Evolutionary conservation across 1,140 invertebrate species (phyloP).

Genomic region (Chironomus tepperi): DNA sequence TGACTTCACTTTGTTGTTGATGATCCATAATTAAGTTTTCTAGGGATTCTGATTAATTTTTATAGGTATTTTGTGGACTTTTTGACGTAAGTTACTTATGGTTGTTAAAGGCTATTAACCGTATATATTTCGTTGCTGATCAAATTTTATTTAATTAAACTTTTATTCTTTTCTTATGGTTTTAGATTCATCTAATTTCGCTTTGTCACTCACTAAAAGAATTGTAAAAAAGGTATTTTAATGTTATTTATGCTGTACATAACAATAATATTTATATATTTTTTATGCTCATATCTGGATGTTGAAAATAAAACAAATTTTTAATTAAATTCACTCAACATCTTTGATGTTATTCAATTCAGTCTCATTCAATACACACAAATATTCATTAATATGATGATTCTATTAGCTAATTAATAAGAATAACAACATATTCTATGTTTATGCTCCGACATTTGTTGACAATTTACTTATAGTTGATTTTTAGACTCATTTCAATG

Average conservation of each 20-base stretch:
- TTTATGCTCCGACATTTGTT: background rate
- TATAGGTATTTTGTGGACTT: background rate
- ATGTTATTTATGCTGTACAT: no score
- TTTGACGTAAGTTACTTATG: background rate
- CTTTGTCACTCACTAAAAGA: background rate
- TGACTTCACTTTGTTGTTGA: background rate
- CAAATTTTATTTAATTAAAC: background rate
- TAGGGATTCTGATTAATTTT: background rate
- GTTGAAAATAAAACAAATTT: background rate
- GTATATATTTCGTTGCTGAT: background rate
- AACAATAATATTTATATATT: no score
- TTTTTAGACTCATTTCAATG: background rate
- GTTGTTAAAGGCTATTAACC: background rate
- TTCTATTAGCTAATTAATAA: background rate
- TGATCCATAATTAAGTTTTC: background rate
- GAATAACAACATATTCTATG: background rate
- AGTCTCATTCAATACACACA: background rate
- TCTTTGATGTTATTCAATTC: background rate
- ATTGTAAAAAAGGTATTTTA: background rate
- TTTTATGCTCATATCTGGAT: background rate
- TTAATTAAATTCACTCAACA: background rate
- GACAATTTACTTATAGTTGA: background rate
- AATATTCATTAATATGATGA: background rate
- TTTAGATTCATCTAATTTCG: background rate
- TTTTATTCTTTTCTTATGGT: background rate